Evolutionary conservation across 2,797 vertebrate genomes (phyloP).

Genomic region (Discoglossus pictus): DNA sequence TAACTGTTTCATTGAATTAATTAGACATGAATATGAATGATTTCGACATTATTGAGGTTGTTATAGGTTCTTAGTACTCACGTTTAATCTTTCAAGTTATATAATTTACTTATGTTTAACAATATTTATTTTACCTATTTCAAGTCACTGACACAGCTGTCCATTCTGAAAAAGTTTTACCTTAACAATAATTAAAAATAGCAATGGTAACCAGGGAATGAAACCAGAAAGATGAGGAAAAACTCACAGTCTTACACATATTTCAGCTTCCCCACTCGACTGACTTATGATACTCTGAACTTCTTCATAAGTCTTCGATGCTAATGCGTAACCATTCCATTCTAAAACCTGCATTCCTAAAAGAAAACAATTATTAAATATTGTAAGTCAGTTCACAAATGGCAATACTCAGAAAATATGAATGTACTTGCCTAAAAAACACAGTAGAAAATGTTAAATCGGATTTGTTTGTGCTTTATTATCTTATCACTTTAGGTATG

Average conservation of each 20-base stretch:
- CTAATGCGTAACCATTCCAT: constrained; percentile 92
- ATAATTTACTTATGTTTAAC: constrained; percentile 44
- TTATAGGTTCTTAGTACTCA: background rate
- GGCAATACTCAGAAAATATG: no score
- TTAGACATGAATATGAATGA: constrained; percentile 43
- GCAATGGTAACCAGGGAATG: constrained; percentile 69
- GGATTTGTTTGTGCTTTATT: no score
- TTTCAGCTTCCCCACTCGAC: constrained; percentile 93
- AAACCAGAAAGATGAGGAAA: constrained; percentile 81
- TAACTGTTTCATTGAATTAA: no score
- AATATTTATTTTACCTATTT: constrained; percentile 52
- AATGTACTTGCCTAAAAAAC: no score
- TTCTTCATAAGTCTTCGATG: constrained; percentile 95
- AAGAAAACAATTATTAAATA: background rate
- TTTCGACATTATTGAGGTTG: constrained; percentile 22
- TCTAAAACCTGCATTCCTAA: constrained; percentile 98
- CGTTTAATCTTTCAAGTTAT: no score
- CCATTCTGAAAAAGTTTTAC: constrained; percentile 67
- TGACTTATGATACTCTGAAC: constrained; percentile 90
- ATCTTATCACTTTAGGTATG: no score
- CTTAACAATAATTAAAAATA: constrained; percentile 68
- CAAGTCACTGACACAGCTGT: constrained; percentile 29
- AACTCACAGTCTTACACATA: constrained; percentile 99
- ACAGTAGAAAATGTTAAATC: no score
- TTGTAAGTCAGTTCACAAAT: no score